Conservation (phyloP, 2,888 invertebrate genomes). For the Drosophila crucigera region DNA sequence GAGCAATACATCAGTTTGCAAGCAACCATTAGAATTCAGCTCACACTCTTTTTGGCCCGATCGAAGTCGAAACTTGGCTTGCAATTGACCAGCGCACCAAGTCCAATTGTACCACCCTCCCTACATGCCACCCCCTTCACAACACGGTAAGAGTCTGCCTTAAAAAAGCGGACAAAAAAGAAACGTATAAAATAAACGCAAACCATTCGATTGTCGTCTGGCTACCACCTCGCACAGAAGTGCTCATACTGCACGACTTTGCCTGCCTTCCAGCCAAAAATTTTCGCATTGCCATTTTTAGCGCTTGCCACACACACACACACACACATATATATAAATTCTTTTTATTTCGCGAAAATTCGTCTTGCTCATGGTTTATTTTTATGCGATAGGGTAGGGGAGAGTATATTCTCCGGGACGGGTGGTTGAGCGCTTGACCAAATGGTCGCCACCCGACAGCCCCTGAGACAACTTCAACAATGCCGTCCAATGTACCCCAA, state of each 20-base stretch:
- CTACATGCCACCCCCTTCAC: background rate
- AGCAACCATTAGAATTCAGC: constrained; percentile 46
- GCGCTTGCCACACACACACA: constrained; percentile 50
- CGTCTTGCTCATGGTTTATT: constrained; percentile 57
- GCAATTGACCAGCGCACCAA: constrained; percentile 76
- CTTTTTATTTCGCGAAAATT: constrained; percentile 75
- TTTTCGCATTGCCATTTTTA: constrained; percentile 75
- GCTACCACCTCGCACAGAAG: constrained; percentile 37
- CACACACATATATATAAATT: constrained; percentile 24
- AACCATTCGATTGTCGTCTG: constrained; percentile 76
- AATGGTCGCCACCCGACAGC: constrained; percentile 79
- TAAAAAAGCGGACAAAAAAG: constrained; percentile 8
- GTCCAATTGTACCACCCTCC: constrained; percentile 59
- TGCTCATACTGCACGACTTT: constrained; percentile 31
- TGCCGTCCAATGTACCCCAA: constrained; percentile 31
- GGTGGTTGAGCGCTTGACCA: constrained; percentile 69
- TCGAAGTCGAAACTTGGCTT: constrained; percentile 71
- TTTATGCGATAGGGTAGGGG: constrained; percentile 1
- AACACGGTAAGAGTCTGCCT: constrained; percentile 34
- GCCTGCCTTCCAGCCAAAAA: constrained; percentile 54
- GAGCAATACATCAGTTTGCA: constrained; percentile 12
- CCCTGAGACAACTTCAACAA: constrained; percentile 65
- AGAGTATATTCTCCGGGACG: background rate
- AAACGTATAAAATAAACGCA: constrained; percentile 45
- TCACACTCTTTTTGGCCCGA: constrained; percentile 10